A percentile compares a stretch with the other conserved stretches of the same genome.
These are phyloP conservation scores for Agriopis leucophaearia DNA, from an alignment of 2,888 invertebrate species.

Conservation along the genomic window DNA sequence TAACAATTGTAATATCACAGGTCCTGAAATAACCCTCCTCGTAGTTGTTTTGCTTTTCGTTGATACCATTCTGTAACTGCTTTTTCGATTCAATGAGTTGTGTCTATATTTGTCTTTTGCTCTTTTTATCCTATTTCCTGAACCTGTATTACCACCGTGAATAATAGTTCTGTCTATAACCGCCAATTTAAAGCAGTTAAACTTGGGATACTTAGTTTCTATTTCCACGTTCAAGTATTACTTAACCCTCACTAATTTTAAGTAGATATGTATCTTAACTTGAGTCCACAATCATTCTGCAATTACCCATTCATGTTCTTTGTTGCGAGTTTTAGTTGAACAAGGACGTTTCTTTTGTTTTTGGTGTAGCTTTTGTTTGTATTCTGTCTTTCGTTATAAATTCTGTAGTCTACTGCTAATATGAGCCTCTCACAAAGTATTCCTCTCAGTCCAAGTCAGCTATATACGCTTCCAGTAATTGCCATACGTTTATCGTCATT, in stretches of 20 bases:
- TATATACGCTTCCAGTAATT: too few relatives aligned
- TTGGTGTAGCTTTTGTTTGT: constrained; percentile 11
- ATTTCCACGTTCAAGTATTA: constrained; percentile 30
- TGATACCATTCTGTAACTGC: too few relatives aligned
- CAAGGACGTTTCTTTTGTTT: constrained; percentile 40
- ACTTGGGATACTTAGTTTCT: neutral
- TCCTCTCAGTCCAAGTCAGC: too few relatives aligned
- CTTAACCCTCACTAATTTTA: constrained; percentile 18
- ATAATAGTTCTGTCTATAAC: neutral
- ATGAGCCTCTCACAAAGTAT: too few relatives aligned
- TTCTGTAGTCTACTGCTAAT: too few relatives aligned
- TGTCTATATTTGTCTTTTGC: neutral
- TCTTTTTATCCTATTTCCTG: neutral
- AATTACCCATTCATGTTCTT: constrained; percentile 31
- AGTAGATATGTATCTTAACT: constrained; percentile 33
- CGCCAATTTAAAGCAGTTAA: constrained; percentile 8
- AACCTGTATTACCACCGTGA: neutral
- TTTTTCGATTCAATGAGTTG: too few relatives aligned
- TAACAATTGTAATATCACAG: too few relatives aligned
- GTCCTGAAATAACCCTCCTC: too few relatives aligned
- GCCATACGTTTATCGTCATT: too few relatives aligned
- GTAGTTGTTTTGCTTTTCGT: too few relatives aligned
- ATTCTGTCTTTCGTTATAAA: too few relatives aligned
- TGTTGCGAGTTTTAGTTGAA: constrained; percentile 32
- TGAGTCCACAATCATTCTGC: constrained; percentile 23